Percentiles rank a stretch among this genome's conserved stretches.
Conservation (phyloP, 1,140 invertebrate genomes). For the Drosophila lacteicornis region DNA sequence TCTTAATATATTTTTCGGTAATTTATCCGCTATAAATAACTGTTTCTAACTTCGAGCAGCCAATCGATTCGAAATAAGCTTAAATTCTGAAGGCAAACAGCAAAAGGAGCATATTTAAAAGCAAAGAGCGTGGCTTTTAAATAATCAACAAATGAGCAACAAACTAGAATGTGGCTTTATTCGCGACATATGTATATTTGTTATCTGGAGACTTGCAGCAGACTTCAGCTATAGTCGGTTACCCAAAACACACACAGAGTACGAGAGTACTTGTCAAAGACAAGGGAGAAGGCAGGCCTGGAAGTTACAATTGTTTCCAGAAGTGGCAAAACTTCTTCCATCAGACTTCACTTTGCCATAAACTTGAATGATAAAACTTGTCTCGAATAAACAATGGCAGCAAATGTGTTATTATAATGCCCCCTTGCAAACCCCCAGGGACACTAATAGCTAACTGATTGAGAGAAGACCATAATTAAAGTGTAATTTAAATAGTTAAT, state of each 20-base stretch:
- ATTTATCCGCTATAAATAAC: background rate
- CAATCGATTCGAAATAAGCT: background rate
- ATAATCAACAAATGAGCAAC: background rate
- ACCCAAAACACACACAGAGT: conserved; percentile 13
- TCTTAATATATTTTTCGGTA: too few species aligned
- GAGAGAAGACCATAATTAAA: conserved; percentile 6
- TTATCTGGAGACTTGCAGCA: conserved; percentile 18
- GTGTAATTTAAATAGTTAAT: conserved; percentile 12
- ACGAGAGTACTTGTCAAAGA: conserved; percentile 18
- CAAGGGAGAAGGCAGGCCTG: background rate
- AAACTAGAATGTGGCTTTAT: conserved; percentile 1
- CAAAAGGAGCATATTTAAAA: background rate
- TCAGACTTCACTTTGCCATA: conserved; percentile 22
- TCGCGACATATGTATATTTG: conserved; percentile 7
- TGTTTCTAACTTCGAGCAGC: background rate
- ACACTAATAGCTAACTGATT: conserved; percentile 1
- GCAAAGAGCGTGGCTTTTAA: background rate
- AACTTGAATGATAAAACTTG: conserved; percentile 25
- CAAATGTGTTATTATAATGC: conserved; percentile 11
- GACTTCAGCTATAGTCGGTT: conserved; percentile 7
- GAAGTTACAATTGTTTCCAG: conserved; percentile 14
- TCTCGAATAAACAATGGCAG: conserved; percentile 4
- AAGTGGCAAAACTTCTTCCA: conserved; percentile 16
- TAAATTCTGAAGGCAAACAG: background rate
- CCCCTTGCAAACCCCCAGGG: background rate